Percentiles rank a stretch among this genome's conserved stretches.
These are phyloP conservation scores for Triplophysa rosa DNA, from an alignment of 2,113 vertebrate genomes.

Conservation along the genomic window DNA sequence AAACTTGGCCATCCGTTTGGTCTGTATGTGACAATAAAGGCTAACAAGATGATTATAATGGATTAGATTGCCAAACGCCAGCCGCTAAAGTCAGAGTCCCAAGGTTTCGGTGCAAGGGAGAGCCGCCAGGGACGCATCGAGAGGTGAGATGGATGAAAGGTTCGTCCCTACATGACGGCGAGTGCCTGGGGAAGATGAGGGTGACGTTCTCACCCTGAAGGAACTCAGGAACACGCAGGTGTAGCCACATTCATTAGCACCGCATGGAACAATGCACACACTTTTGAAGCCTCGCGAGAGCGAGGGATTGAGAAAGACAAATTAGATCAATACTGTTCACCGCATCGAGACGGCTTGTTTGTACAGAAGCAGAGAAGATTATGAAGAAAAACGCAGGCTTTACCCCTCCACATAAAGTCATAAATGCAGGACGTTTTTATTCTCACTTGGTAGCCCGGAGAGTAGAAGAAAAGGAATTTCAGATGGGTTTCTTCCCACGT, in stretches of 20 bases:
- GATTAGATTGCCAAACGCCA: background rate
- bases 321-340: slow-evolving; percentile 28
- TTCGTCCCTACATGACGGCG: slow-evolving; percentile 64
- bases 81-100: slow-evolving; percentile 44
- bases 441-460: background rate
- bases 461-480: slow-evolving; percentile 20
- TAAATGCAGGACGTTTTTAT: background rate
- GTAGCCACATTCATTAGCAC: slow-evolving; percentile 42
- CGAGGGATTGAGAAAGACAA: slow-evolving; percentile 15
- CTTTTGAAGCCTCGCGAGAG: slow-evolving; percentile 33
- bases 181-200: slow-evolving; percentile 66
- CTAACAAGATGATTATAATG: background rate
- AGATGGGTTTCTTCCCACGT: background rate
- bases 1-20: background rate
- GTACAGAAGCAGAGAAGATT: slow-evolving; percentile 21
- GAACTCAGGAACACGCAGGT: slow-evolving; percentile 31
- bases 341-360: slow-evolving; percentile 18
- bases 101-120: slow-evolving; percentile 50
- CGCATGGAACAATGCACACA: background rate
- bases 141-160: slow-evolving; percentile 63
- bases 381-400: background rate
- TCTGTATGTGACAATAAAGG: background rate
- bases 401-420: background rate
- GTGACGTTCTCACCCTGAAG: slow-evolving; percentile 41
- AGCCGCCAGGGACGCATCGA: background rate